phyloP scores from a whole-genome alignment of 1,140 invertebrate species.

The Trichonephila inaurata region DNA sequence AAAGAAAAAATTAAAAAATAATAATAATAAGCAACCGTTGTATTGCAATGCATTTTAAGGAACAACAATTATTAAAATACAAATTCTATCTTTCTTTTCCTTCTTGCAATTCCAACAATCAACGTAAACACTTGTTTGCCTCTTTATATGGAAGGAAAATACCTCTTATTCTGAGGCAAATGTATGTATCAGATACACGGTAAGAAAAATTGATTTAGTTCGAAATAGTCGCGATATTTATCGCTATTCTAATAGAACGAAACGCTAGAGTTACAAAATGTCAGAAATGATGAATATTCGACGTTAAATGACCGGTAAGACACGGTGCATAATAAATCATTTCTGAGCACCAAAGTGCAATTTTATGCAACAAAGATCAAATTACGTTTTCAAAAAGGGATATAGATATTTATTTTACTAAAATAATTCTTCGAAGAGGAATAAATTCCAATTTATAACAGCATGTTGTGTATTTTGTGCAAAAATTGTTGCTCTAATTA shows the following conservation, averaged over 20 bases:
- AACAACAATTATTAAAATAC: no score
- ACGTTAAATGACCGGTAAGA: constrained; percentile 34
- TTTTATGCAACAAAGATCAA: not conserved
- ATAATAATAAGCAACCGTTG: no score
- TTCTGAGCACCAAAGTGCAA: not conserved
- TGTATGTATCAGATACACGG: not conserved
- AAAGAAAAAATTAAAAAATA: no score
- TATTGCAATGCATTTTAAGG: no score
- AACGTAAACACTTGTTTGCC: no score
- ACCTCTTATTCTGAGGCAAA: not conserved
- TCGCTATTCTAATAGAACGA: not conserved
- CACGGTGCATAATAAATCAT: constrained; percentile 4
- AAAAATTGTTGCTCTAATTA: no score
- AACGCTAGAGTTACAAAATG: not conserved
- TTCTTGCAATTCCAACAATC: no score
- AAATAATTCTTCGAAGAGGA: not conserved
- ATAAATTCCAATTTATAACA: not conserved
- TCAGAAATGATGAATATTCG: not conserved
- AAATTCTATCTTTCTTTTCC: no score
- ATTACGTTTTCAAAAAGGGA: not conserved
- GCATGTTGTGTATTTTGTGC: not conserved
- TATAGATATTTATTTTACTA: not conserved
- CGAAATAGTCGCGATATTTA: constrained; percentile 13
- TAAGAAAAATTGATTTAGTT: not conserved
- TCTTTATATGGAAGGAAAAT: no score